phyloP scores from a whole-genome alignment of 2,888 invertebrate species.

The Pristionchus arcanus region DNA sequence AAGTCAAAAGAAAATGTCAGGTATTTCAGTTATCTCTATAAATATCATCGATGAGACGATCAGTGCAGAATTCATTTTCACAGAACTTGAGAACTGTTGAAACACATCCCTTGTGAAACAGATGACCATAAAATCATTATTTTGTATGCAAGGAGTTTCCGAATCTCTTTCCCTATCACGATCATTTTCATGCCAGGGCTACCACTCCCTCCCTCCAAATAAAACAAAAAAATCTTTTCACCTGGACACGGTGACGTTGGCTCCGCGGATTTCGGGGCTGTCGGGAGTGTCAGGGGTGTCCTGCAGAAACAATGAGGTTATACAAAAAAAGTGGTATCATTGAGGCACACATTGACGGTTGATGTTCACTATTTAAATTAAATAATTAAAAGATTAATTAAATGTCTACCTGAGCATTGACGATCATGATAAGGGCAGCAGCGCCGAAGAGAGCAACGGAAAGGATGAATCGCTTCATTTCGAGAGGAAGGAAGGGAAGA shows the following conservation, averaged over 20 bases:
- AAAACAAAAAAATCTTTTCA: not conserved
- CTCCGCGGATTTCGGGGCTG: slow-evolving; percentile 68
- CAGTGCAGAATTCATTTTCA: not conserved
- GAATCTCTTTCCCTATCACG: too few relatives aligned
- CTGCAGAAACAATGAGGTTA: slow-evolving; percentile 25
- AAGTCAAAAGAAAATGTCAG: not conserved
- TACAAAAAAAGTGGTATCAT: not conserved
- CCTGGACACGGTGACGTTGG: slow-evolving; percentile 66
- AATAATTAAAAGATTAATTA: not conserved
- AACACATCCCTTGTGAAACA: too few relatives aligned
- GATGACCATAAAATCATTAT: too few relatives aligned
- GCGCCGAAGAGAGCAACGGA: slow-evolving; percentile 67
- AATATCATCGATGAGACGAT: not conserved
- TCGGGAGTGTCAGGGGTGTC: slow-evolving; percentile 66
- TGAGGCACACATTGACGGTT: too few relatives aligned
- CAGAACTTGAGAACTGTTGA: too few relatives aligned
- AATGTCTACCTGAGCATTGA: slow-evolving; percentile 59
- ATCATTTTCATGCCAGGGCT: too few relatives aligned
- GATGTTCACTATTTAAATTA: not conserved
- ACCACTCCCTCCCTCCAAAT: too few relatives aligned
- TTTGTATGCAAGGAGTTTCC: too few relatives aligned
- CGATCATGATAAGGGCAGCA: slow-evolving; percentile 63
- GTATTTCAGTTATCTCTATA: not conserved
- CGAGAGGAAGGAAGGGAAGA: not conserved
- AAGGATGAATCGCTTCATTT: slow-evolving; percentile 67